Percentiles rank a stretch among this genome's conserved stretches.
phyloP scores from a whole-genome alignment of 2,888 invertebrate genomes.

The Xestoiulus laeticollis region DNA sequence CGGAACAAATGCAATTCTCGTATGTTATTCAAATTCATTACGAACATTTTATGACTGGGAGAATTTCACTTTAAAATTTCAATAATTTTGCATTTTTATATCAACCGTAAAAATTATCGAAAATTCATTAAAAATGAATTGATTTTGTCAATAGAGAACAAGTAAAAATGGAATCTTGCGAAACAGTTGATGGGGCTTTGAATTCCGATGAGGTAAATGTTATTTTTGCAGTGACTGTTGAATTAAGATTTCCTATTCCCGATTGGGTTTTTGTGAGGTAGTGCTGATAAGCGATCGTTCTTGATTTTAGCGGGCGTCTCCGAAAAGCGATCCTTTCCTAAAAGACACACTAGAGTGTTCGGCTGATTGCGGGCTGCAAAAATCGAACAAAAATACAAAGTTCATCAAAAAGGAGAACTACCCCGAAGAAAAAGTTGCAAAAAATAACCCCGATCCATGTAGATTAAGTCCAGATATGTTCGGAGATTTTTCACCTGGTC shows the following conservation, averaged over 20 bases:
- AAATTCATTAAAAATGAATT: too few species aligned
- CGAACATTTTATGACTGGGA: not conserved
- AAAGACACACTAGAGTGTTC: not conserved
- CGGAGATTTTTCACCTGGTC: not conserved
- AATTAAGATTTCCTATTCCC: too few species aligned
- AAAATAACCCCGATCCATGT: not conserved
- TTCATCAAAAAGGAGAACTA: not conserved
- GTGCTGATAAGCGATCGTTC: not conserved
- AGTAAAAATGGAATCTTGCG: not conserved
- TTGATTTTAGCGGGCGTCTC: not conserved
- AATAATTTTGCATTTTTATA: too few species aligned
- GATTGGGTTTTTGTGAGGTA: too few species aligned
- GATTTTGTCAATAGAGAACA: not conserved
- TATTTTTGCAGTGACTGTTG: too few species aligned
- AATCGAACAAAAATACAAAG: not conserved
- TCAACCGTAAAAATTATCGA: too few species aligned
- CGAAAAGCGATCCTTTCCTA: not conserved
- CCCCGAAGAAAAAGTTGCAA: not conserved
- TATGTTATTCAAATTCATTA: not conserved
- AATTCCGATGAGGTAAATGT: not conserved
- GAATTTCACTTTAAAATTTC: too few species aligned
- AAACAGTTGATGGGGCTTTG: not conserved
- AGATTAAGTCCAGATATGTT: constrained; percentile 1
- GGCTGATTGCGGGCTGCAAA: not conserved
- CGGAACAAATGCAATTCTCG: not conserved